A percentile compares a stretch with the other conserved stretches of the same genome.
phyloP scores from a whole-genome alignment of 1,140 invertebrate species.

The Brachionus rotundiformis region DNA sequence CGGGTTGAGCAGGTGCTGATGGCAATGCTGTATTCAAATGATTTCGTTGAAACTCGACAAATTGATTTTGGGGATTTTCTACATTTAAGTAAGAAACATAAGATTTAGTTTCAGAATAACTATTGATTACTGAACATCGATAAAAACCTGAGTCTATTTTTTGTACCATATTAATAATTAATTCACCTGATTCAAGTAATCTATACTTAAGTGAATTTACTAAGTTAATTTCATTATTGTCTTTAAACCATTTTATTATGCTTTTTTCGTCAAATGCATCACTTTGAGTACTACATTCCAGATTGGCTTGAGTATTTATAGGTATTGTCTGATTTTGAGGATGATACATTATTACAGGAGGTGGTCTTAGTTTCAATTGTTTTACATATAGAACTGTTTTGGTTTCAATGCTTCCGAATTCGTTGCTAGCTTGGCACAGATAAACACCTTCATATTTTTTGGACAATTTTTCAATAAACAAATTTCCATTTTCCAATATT shows the following conservation, averaged over 20 bases:
- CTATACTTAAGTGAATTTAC: neutral
- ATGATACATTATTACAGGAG: neutral
- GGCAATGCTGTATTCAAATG: slow-evolving; percentile 16
- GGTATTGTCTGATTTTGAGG: slow-evolving; percentile 49
- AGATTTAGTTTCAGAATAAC: neutral
- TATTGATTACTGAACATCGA: neutral
- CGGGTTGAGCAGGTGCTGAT: neutral
- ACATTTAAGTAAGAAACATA: neutral
- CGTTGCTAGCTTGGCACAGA: slow-evolving; percentile 45
- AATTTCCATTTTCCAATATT: slow-evolving; percentile 47
- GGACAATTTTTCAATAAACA: slow-evolving; percentile 19
- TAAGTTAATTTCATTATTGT: neutral
- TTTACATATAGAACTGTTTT: slow-evolving; percentile 15
- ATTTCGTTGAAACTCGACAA: slow-evolving; percentile 18
- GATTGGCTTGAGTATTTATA: neutral
- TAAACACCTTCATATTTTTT: slow-evolving; percentile 36
- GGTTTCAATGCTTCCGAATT: neutral
- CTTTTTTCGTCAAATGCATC: neutral
- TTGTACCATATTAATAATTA: slow-evolving; percentile 29
- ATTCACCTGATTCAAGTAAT: neutral
- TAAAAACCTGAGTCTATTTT: neutral
- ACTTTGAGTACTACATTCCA: neutral
- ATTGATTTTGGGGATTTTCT: slow-evolving; percentile 31
- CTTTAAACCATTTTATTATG: slow-evolving; percentile 24
- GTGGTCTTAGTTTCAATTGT: neutral